A percentile compares a stretch with the other conserved stretches of the same genome.
Evolutionary conservation across 2,888 invertebrate genomes (phyloP).

Genomic region (Hirtodrosophila histrioides): DNA sequence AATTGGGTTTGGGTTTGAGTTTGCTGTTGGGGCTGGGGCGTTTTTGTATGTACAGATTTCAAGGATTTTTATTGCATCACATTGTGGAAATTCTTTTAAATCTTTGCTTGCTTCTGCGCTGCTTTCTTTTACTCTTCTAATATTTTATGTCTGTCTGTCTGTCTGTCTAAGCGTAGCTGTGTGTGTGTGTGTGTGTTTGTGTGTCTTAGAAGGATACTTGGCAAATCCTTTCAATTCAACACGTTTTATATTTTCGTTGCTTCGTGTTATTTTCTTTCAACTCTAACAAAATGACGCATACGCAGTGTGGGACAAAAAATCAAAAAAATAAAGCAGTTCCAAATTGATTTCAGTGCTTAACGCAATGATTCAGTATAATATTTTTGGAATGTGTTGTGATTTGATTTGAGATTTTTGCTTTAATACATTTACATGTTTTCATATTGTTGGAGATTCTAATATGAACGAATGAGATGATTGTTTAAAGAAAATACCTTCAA

Average conservation of each 20-base stretch:
- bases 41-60: constrained; percentile 67
- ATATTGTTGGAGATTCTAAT: no score
- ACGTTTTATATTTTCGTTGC: constrained; percentile 50
- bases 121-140: constrained; percentile 77
- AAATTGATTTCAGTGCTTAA: constrained; percentile 14
- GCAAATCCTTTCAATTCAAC: constrained; percentile 58
- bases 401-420: neutral
- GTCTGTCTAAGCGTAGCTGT: neutral
- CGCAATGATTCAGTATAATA: constrained; percentile 5
- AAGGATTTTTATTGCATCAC: constrained; percentile 81
- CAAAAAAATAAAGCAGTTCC: constrained; percentile 1
- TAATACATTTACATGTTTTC: constrained; percentile 8
- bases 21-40: neutral
- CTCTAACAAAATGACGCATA: constrained; percentile 55
- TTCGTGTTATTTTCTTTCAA: constrained; percentile 26
- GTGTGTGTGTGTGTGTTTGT: constrained; percentile 3
- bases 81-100: constrained; percentile 82
- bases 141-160: constrained; percentile 59
- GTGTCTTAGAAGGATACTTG: constrained; percentile 21
- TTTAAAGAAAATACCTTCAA: no score
- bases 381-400: neutral
- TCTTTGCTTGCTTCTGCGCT: constrained; percentile 76
- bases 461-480: no score
- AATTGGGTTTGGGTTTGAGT: constrained; percentile 2
- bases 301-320: constrained; percentile 38